phyloP scores from a whole-genome alignment of 2,113 vertebrate species.

The Uropsilus gracilis region DNA sequence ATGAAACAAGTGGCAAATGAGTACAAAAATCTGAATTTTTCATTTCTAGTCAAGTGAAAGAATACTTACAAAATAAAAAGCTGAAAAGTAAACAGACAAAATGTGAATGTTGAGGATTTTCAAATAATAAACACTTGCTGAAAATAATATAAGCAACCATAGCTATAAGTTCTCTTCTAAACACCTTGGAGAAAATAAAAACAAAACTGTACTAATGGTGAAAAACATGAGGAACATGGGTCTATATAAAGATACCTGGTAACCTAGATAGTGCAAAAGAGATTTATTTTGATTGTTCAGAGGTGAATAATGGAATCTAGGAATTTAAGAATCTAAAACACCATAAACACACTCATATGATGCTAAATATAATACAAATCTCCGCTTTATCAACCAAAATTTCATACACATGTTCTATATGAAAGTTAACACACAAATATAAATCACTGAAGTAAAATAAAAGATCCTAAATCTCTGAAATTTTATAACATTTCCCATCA shows the following conservation, averaged over 20 bases:
- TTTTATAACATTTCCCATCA: slow-evolving; percentile 22
- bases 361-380: neutral
- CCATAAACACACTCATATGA: neutral
- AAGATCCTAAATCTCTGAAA: slow-evolving; percentile 45
- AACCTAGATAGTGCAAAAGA: neutral
- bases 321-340: neutral
- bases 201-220: neutral
- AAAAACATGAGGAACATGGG: neutral
- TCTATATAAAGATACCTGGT: neutral
- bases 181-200: neutral
- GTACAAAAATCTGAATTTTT: slow-evolving; percentile 23
- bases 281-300: neutral
- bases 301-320: slow-evolving; percentile 20
- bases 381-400: neutral
- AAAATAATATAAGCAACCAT: neutral
- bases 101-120: neutral
- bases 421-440: neutral
- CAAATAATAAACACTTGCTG: neutral
- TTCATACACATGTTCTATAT: neutral
- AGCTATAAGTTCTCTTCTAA: slow-evolving; percentile 2
- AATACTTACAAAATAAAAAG: slow-evolving; percentile 45
- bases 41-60: neutral
- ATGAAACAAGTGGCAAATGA: neutral
- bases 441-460: slow-evolving; percentile 25
- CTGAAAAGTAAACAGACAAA: neutral